phyloP scores from a whole-genome alignment of 2,113 vertebrate species.

The Larimichthys polyactis region DNA sequence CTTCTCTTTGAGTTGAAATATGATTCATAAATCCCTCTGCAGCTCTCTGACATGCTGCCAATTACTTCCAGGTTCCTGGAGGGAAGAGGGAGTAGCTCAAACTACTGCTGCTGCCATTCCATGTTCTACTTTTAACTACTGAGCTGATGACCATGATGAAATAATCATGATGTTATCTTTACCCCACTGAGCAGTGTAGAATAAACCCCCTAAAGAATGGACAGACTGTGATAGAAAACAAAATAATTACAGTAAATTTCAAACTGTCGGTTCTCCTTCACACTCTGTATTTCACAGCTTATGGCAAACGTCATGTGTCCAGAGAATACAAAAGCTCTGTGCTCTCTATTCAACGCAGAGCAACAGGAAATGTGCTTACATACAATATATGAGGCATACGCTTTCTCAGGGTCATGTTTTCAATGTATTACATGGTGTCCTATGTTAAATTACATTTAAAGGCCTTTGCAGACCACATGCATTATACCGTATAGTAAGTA shows the following conservation, averaged over 20 bases:
- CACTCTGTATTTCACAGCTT: neutral
- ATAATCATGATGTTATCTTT: conserved; percentile 63
- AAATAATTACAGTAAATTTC: neutral
- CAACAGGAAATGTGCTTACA: neutral
- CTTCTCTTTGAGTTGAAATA: conserved; percentile 38
- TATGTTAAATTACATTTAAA: neutral
- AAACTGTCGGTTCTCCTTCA: too few species aligned
- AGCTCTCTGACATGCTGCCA: conserved; percentile 36
- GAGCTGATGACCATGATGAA: conserved; percentile 57
- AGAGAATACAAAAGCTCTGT: neutral
- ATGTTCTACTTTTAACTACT: conserved; percentile 52
- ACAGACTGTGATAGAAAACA: neutral
- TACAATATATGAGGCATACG: neutral
- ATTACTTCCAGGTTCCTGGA: conserved; percentile 64
- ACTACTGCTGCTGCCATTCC: neutral
- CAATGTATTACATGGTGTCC: neutral
- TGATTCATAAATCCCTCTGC: conserved; percentile 31
- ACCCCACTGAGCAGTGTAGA: conserved; percentile 39
- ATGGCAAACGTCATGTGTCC: neutral
- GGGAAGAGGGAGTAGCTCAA: conserved; percentile 13
- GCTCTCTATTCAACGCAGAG: neutral
- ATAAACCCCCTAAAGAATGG: neutral
- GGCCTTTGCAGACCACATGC: neutral
- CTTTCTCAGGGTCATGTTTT: neutral
- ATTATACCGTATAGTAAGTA: neutral